Base-by-base conservation (phyloP, 2,113 vertebrate species). In the Chloebia gouldiae region DNA sequence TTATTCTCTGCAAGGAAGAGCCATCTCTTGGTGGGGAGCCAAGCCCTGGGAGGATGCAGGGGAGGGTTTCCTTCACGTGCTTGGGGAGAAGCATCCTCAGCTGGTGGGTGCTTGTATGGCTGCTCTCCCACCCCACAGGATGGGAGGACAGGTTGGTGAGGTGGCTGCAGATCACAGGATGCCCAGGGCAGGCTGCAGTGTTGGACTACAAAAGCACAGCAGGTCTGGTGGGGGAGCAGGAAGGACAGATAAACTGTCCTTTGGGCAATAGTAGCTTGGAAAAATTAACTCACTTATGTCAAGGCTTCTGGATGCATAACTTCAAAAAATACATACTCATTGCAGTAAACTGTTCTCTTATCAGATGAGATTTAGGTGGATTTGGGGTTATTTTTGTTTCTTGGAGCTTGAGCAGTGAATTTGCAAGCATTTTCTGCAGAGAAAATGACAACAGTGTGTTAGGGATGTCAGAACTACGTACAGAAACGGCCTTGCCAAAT, bases 401-500 rank as follows among this genome's bases (percentile, higher is more conserved):
- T 61, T 82, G 31, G 28, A 88, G 35, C 27, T 61, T 66, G 24
- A 88, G 35, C 25, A 40, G 19, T 83, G 39, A 59, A 59, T 77
- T 81, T 57, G 20, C 30, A 21, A 73, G 73, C 9, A 0, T 7
- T 73, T 88, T 47, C 30, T 91, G 80, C 37, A 45, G 37, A 72
- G n/a, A 44, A 73, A 25, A 51, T 86, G 23, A 60, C 16, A 83
- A 47, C 16, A 4, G 23, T 4, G 13, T 77, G 39, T 80, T 66
- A 0, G 15, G 49, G 70, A 19, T 63, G 47, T 31, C 59, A n/a
- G 68, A 1, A 0, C 50, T 56, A 9, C 0, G 0, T 15, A 9
- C 0, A 1, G 51, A 33, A 68, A 59, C 2, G 2, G 35, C 63
- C 73, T 81, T 80, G 37, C 3, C 2, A 82, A 80, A 72, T 1